phyloP scores from a whole-genome alignment of 2,113 vertebrate genomes.

The Gyps fulvus region DNA sequence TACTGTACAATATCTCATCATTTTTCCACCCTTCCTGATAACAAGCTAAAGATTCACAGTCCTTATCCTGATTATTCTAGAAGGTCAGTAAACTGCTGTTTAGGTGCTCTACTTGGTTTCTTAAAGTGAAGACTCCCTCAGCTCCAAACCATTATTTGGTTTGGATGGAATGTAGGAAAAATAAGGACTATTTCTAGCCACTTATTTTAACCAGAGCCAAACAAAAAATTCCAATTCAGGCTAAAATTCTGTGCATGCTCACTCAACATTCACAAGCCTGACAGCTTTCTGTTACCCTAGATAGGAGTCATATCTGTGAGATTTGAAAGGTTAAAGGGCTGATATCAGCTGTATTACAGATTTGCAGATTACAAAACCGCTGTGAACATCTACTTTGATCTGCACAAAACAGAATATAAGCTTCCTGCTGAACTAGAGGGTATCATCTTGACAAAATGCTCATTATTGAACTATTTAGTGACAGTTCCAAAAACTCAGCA shows the following conservation, averaged over 20 bases:
- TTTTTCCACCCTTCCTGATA: background rate
- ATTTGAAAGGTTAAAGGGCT: slow-evolving; percentile 42
- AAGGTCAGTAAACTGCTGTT: background rate
- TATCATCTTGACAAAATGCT: background rate
- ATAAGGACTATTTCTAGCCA: background rate
- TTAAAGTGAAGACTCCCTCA: background rate
- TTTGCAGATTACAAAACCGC: slow-evolving; percentile 45
- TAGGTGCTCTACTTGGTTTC: background rate
- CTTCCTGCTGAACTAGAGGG: background rate
- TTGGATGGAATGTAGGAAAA: background rate
- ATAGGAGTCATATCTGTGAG: background rate
- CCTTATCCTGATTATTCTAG: background rate
- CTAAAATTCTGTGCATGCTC: background rate
- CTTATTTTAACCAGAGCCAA: background rate
- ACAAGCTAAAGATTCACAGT: background rate
- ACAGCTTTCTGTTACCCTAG: slow-evolving; percentile 10
- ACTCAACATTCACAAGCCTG: background rate
- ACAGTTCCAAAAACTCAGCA: background rate
- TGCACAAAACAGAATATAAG: background rate
- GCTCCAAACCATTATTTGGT: background rate
- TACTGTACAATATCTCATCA: background rate
- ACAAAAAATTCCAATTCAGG: background rate
- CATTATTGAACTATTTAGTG: background rate
- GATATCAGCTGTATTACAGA: slow-evolving; percentile 40
- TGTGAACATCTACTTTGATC: slow-evolving; percentile 12